Evolutionary conservation across 1,140 invertebrate species (phyloP).

Genomic region (Drosophila ercepeae): DNA sequence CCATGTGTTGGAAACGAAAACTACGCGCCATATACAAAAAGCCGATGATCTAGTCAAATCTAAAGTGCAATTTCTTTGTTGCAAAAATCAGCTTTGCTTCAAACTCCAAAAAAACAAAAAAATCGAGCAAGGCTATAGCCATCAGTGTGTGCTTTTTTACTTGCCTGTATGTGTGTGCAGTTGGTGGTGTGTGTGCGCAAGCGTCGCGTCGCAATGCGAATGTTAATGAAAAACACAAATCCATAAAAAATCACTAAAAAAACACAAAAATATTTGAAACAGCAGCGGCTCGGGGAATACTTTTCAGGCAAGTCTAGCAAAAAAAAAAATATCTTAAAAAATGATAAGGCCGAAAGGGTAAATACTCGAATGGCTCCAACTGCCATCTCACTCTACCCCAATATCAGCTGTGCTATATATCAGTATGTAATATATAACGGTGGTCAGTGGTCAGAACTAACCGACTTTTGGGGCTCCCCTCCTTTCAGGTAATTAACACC

Average conservation of each 20-base stretch:
- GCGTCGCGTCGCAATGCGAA: constrained; percentile 47
- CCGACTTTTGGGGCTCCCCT: constrained; percentile 12
- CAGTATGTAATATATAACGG: not conserved
- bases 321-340: constrained; percentile 24
- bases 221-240: constrained; percentile 53
- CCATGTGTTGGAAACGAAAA: constrained; percentile 14
- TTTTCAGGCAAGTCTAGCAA: not conserved
- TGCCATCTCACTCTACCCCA: constrained; percentile 10
- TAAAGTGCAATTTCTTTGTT: constrained; percentile 32
- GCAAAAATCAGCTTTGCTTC: constrained; percentile 24
- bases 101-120: constrained; percentile 37
- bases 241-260: constrained; percentile 20
- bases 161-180: constrained; percentile 1
- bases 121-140: constrained; percentile 45
- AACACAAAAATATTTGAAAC: constrained; percentile 27
- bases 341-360: constrained; percentile 53
- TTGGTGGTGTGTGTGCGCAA: constrained; percentile 20
- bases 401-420: constrained; percentile 20
- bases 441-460: not conserved
- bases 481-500: not conserved
- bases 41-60: constrained; percentile 1
- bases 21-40: constrained; percentile 40
- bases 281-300: not conserved
- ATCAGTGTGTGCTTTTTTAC: not conserved
- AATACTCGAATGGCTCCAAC: constrained; percentile 35